Evolutionary conservation across 2,888 invertebrate species (phyloP).

Genomic region (Eristalis tenax): DNA sequence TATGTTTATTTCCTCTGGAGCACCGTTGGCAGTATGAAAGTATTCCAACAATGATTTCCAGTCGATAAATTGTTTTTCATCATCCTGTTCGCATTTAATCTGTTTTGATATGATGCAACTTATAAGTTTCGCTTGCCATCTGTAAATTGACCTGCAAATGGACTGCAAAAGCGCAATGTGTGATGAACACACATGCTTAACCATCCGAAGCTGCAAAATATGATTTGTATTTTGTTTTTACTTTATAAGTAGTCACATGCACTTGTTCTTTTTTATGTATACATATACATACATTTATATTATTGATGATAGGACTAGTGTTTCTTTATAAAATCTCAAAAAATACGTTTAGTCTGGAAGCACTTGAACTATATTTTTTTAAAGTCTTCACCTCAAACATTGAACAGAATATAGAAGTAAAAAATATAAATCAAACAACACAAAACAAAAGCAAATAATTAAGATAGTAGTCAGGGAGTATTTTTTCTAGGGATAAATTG

Average conservation of each 20-base stretch:
- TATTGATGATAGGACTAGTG: neutral
- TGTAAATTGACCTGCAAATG: neutral
- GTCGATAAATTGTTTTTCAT: too few relatives aligned
- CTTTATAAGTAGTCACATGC: neutral
- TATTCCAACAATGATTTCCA: too few relatives aligned
- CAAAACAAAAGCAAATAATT: neutral
- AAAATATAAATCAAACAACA: neutral
- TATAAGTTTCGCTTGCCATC: neutral
- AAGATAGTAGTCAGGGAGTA: conserved; percentile 22
- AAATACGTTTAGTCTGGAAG: conserved; percentile 6
- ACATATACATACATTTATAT: too few relatives aligned
- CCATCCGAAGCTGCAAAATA: neutral
- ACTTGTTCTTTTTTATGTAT: neutral
- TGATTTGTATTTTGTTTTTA: neutral
- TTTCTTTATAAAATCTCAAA: conserved; percentile 5
- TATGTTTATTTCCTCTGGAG: too few relatives aligned
- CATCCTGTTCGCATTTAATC: too few relatives aligned
- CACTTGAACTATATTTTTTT: conserved; percentile 20
- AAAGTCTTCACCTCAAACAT: neutral
- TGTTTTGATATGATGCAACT: neutral
- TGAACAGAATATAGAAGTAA: neutral
- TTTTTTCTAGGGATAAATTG: conserved; percentile 11
- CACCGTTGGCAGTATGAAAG: too few relatives aligned
- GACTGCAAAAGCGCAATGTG: neutral
- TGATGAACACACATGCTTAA: neutral